phyloP scores from a whole-genome alignment of 2,888 invertebrate genomes.

The Spodoptera littoralis region DNA sequence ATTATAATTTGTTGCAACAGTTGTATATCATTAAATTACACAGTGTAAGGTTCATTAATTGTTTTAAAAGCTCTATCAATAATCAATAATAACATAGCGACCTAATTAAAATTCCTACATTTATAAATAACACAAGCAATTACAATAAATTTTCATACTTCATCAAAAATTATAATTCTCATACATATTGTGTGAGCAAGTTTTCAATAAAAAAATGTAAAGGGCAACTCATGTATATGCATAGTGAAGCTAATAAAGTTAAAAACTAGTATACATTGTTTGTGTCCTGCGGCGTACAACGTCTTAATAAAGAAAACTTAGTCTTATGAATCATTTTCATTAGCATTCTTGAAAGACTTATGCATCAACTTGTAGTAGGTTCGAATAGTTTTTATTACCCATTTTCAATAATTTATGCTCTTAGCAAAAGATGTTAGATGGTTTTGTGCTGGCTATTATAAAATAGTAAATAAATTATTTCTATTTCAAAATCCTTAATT shows the following conservation, averaged over 20 bases:
- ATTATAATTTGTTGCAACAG: too few relatives aligned
- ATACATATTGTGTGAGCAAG: conserved; percentile 21
- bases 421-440: too few relatives aligned
- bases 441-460: too few relatives aligned
- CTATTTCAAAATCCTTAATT: too few relatives aligned
- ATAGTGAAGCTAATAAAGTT: conserved; percentile 7
- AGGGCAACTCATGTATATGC: conserved; percentile 40
- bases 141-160: conserved; percentile 16
- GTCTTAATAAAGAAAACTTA: conserved; percentile 35
- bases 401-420: too few relatives aligned
- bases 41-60: too few relatives aligned
- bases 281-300: conserved; percentile 20
- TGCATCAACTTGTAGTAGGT: too few relatives aligned
- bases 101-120: neutral
- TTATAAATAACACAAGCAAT: conserved; percentile 2
- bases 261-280: conserved; percentile 43
- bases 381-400: too few relatives aligned
- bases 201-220: conserved; percentile 28
- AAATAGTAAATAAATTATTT: too few relatives aligned
- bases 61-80: too few relatives aligned
- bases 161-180: conserved; percentile 26
- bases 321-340: conserved; percentile 21
- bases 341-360: too few relatives aligned
- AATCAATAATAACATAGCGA: neutral
- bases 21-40: too few relatives aligned